phyloP scores from a whole-genome alignment of 2,888 invertebrate species.

The Diploptera punctata region DNA sequence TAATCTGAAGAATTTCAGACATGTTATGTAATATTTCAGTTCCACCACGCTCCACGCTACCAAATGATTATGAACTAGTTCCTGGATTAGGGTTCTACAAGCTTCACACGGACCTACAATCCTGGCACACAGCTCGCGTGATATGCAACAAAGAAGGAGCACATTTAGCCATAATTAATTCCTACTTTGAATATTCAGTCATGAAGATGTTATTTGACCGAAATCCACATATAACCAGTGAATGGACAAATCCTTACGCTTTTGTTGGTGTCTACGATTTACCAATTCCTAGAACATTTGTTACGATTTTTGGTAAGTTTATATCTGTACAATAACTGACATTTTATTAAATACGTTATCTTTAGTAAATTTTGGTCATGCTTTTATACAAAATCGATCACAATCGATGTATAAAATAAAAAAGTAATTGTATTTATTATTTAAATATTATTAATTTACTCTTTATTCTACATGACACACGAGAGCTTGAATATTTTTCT shows the following conservation, averaged over 20 bases:
- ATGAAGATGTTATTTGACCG: neutral
- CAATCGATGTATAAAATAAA: no score
- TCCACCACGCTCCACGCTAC: neutral
- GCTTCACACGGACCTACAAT: neutral
- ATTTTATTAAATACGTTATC: no score
- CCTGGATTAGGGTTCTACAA: neutral
- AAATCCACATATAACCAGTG: neutral
- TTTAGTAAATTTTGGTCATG: no score
- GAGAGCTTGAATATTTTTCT: no score
- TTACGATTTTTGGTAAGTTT: neutral
- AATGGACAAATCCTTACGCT: neutral
- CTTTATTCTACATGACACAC: no score
- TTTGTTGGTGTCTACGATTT: neutral
- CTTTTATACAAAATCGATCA: no score
- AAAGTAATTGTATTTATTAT: no score
- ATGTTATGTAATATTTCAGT: neutral
- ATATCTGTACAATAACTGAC: no score
- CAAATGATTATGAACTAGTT: neutral
- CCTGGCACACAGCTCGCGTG: neutral
- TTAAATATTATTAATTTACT: no score
- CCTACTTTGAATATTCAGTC: neutral
- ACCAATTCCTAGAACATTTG: neutral
- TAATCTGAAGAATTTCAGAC: no score
- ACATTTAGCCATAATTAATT: neutral
- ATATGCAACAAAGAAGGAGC: neutral